Percentiles rank a stretch among this genome's conserved stretches.
Conservation (phyloP, 2,888 invertebrate genomes). For the Amblyjoppa fuscipennis region DNA sequence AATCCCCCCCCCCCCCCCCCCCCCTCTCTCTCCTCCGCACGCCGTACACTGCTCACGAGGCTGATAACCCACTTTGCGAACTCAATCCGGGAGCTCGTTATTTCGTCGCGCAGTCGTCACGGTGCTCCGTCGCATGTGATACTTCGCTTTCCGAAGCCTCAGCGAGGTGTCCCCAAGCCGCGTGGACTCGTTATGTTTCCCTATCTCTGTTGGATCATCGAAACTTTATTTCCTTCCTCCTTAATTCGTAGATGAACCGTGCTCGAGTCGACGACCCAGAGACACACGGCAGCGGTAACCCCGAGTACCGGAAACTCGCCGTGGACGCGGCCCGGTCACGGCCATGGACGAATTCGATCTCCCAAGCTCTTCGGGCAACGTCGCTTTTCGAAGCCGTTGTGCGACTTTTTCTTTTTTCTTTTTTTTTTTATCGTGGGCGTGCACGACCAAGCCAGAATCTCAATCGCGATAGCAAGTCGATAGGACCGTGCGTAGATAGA, state of each 20-base stretch:
- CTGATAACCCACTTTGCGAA: conserved; percentile 36
- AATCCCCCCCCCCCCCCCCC: neutral
- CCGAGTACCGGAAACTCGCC: neutral
- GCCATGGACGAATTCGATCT: conserved; percentile 54
- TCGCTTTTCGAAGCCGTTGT: conserved; percentile 48
- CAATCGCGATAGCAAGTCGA: neutral
- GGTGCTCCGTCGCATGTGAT: neutral
- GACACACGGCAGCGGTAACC: neutral
- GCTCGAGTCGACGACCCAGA: conserved; percentile 34
- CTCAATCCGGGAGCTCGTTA: conserved; percentile 32
- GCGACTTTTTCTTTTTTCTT: conserved; percentile 26
- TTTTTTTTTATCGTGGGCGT: conserved; percentile 7
- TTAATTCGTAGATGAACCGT: neutral
- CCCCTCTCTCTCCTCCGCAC: neutral
- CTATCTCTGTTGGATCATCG: neutral
- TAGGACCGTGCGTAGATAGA: neutral
- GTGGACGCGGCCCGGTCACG: conserved; percentile 57
- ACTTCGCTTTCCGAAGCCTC: conserved; percentile 29
- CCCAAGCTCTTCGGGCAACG: neutral
- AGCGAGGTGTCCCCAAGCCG: neutral
- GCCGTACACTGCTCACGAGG: neutral
- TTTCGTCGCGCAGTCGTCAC: conserved; percentile 6
- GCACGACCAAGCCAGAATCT: neutral
- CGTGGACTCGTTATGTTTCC: neutral
- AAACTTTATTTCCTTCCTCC: conserved; percentile 1